phyloP scores from a whole-genome alignment of 1,140 invertebrate species.

The Lordiphosa mommai region DNA sequence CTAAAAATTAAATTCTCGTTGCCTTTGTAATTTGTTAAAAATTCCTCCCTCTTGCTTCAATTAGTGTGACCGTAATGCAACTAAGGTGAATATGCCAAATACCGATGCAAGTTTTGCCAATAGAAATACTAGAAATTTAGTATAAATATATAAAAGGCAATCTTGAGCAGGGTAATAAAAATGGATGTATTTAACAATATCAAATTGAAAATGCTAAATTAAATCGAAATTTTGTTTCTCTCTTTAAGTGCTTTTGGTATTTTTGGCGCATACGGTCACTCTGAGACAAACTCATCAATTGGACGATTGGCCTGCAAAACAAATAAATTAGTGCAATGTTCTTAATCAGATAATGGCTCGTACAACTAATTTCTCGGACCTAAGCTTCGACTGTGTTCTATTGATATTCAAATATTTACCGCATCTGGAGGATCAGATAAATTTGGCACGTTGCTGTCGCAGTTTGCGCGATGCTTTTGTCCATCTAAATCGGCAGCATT shows the following conservation, averaged over 20 bases:
- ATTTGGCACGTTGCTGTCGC: conserved; percentile 52
- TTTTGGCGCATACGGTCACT: no score
- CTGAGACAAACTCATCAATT: no score
- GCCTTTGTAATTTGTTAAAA: conserved; percentile 62
- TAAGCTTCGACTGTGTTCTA: conserved; percentile 47
- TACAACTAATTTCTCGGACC: conserved; percentile 50
- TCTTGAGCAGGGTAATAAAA: no score
- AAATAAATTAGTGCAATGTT: background rate
- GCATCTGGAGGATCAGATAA: conserved; percentile 51
- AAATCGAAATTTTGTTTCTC: no score
- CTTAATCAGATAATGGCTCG: conserved; percentile 48
- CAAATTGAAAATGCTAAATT: no score
- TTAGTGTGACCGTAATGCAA: conserved; percentile 1
- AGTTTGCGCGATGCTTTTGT: conserved; percentile 57
- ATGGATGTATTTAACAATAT: no score
- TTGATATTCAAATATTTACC: conserved; percentile 46
- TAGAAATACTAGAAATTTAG: conserved; percentile 1
- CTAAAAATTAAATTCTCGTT: conserved; percentile 37
- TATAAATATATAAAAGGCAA: no score
- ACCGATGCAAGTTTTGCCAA: background rate
- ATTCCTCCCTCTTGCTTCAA: conserved; percentile 64
- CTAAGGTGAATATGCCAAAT: background rate
- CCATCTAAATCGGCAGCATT: conserved; percentile 39
- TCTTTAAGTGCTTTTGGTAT: no score
- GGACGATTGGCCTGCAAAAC: background rate